Base-by-base conservation (phyloP, 2,113 vertebrate genomes). In the Aldabrachelys gigantea region DNA sequence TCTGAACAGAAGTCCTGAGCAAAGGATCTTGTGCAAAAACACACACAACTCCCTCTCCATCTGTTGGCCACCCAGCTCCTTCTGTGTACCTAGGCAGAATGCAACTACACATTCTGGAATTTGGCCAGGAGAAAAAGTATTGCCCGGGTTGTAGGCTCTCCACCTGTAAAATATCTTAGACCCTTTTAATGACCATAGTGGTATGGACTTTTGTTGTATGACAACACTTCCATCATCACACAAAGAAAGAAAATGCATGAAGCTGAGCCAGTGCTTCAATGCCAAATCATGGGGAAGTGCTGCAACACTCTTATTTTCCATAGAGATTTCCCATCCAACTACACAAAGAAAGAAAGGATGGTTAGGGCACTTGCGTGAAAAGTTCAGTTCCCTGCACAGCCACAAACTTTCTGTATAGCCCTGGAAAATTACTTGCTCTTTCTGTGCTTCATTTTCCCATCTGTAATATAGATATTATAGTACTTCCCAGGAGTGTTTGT, bases 361-460 rank as follows among this genome's bases (percentile, higher is more conserved):
- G 79, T 0, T 0, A 38, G n/a, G 65, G 17, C 31, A 38, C 0
- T 52, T 5, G 3, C 25, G 19, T 78, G 13, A 22, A 53, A 49
- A 9, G 35, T 44, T n/a, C 2, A 0, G 4, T 53, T 27, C 83
- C 75, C 19, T 85, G 76, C 35, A 49, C n/a, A 80, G 54, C 3
- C 22, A 35, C 5, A 41, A 5, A 5, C 35, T 53, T 79, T 86
- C 47, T 50, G 38, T 38, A 22, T 59, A 38, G 25, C 21, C 38
- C 22, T 44, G 24, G 72, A 11, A 25, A 76, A 35, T 76, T 41
- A 82, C 22, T 38, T 62, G n/a, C 9, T 17, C 13, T 35, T 59
- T 54, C 53, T 49, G 75, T 9, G 3, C 50, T 31, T 27, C 38
- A 5, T 17, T 84, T 12, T 49, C n/a, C 44, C 19, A 29, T 2